These are phyloP conservation scores for Platyura marginata DNA, from an alignment of 1,140 invertebrate genomes.

Conservation along the genomic window DNA sequence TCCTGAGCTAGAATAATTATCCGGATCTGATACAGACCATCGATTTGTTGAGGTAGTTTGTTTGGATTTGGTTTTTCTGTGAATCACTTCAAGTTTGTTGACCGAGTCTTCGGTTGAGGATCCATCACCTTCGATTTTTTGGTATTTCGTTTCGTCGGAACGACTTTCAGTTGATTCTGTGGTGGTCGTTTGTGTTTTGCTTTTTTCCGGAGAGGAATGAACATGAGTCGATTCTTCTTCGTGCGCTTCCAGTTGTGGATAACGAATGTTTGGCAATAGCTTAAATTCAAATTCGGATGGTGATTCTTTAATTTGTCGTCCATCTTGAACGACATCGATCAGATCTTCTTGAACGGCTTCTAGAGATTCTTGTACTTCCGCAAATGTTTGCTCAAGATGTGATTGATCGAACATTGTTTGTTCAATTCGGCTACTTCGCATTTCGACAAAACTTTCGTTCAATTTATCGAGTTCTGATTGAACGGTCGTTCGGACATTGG, in stretches of 20 bases:
- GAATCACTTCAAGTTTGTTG: slow-evolving; percentile 25
- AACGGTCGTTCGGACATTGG: slow-evolving; percentile 20
- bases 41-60: slow-evolving; percentile 30
- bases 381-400: slow-evolving; percentile 36
- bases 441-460: background rate
- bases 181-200: slow-evolving; percentile 19
- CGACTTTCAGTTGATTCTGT: slow-evolving; percentile 20
- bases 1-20: slow-evolving; percentile 66
- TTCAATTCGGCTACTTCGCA: background rate
- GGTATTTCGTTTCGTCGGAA: slow-evolving; percentile 14
- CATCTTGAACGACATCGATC: slow-evolving; percentile 25
- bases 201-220: background rate
- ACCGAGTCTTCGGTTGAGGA: slow-evolving; percentile 12
- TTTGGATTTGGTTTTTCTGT: slow-evolving; percentile 32
- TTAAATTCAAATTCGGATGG: slow-evolving; percentile 55
- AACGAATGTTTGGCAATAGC: slow-evolving; percentile 10
- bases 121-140: slow-evolving; percentile 7
- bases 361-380: slow-evolving; percentile 46
- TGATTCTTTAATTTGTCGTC: slow-evolving; percentile 38
- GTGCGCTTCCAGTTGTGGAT: slow-evolving; percentile 8
- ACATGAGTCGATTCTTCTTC: slow-evolving; percentile 7
- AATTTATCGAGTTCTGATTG: background rate
- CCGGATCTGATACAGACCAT: slow-evolving; percentile 44
- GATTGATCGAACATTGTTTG: background rate
- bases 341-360: slow-evolving; percentile 42